Evolutionary conservation across 2,113 vertebrate species (phyloP), one percentile per base, ranked within the genome.

Genomic region (Pluvianellus socialis): DNA sequence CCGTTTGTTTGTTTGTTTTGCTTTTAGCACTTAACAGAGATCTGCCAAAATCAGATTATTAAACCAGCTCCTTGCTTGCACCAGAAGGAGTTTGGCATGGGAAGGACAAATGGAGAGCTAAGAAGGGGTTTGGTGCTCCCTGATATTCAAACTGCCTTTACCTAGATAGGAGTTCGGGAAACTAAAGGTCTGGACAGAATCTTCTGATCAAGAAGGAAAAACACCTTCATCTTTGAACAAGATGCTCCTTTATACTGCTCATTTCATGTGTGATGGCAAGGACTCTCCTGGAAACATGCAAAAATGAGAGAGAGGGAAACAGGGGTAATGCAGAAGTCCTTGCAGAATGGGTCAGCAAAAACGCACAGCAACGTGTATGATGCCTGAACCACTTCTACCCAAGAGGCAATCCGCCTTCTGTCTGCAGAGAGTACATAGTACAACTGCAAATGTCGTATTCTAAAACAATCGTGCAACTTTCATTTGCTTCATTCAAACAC

Each of bases 321-420:
- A 8, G 0, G 1, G 28, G 23, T 63, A 71, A 40, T 14, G 53
- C 20, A 45, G 33, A 86, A 73, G 32, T 50, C 28, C 53, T 65
- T 74, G 17, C 56, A 47, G 42, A 86, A 40, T 15, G n/a, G 28
- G 35, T 63, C 71, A 83, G 42, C n/a, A 52, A 67, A 53, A 89
- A 74, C 1, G 6, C 33, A 18, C n/a, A 33, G 30, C 0, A 2
- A 24, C 1, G 1, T 62, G 44, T 38, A 4, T 35, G 61, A 38
- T 79, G 35, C 73, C 67, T 59, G 21, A 67, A 50, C 30, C 11
- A 7, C 40, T 81, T 65, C 50, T 16, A 26, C 49, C 40, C 14
- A 28, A 83, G 80, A 52, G 38, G 33, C 33, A 47, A 20, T 70
- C 50, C 24, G 45, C 65, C 28, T 74, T 50, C 66, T 52, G 14